These are phyloP conservation scores for Temnothorax rugatulus DNA, from an alignment of 2,888 invertebrate genomes.

Conservation along the genomic window DNA sequence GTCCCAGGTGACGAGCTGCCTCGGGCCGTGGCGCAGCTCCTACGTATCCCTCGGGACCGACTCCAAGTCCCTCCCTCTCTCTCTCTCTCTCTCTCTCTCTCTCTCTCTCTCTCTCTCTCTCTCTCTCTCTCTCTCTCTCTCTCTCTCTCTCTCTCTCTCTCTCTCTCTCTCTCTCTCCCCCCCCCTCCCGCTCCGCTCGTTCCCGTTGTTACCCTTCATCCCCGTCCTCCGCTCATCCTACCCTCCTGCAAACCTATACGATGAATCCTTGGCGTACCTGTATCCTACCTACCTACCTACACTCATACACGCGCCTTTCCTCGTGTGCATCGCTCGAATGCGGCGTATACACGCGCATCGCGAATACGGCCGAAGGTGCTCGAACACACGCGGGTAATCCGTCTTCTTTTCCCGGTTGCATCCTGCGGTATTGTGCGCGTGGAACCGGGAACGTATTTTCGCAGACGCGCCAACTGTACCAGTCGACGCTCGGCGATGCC, in stretches of 20 bases:
- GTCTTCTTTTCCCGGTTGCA: conserved; percentile 52
- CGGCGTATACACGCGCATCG: conserved; percentile 3
- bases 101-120: too few species aligned
- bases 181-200: not conserved
- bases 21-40: conserved; percentile 83
- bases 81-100: conserved; percentile 61
- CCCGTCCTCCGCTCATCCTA: conserved; percentile 40
- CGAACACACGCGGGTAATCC: conserved; percentile 48
- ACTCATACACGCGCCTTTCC: not conserved
- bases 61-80: conserved; percentile 74
- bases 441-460: conserved; percentile 38
- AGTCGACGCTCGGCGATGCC: conserved; percentile 38
- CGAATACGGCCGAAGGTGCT: conserved; percentile 19
- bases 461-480: conserved; percentile 15
- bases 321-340: conserved; percentile 20
- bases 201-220: conserved; percentile 29
- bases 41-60: conserved; percentile 83
- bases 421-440: conserved; percentile 12
- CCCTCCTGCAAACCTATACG: conserved; percentile 45
- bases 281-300: conserved; percentile 25
- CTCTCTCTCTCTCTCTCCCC: conserved; percentile 32
- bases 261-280: conserved; percentile 30
- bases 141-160: too few species aligned
- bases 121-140: conserved; percentile 65
- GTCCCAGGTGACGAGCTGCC: conserved; percentile 85